phyloP scores from a whole-genome alignment of 2,888 invertebrate species.

The Saturnia japonica region DNA sequence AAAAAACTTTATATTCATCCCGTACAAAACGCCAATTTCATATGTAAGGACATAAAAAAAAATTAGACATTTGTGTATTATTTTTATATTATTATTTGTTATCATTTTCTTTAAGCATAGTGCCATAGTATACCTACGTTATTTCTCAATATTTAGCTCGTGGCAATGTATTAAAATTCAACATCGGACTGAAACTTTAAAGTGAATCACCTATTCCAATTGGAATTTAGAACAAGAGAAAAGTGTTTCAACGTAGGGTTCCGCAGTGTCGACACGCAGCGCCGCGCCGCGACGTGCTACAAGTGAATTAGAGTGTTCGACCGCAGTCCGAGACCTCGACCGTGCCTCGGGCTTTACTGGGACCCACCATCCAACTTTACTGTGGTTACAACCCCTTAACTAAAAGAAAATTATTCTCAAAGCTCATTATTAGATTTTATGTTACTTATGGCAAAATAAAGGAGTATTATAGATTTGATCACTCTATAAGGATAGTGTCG shows the following conservation, averaged over 20 bases:
- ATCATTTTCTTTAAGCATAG: too few species aligned
- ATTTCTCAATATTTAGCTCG: constrained; percentile 19
- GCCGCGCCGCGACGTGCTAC: constrained; percentile 18
- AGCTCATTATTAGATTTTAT: constrained; percentile 28
- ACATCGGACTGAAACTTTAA: constrained; percentile 73
- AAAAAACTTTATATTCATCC: too few species aligned
- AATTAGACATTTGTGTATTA: too few species aligned
- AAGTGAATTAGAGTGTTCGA: constrained; percentile 70
- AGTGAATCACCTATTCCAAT: constrained; percentile 72
- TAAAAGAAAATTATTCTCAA: constrained; percentile 37
- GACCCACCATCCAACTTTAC: constrained; percentile 43
- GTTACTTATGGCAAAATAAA: neutral
- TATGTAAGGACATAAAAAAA: too few species aligned
- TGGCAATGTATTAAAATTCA: constrained; percentile 35
- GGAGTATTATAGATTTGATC: neutral
- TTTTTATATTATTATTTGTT: too few species aligned
- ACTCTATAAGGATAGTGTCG: neutral
- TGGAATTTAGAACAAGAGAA: constrained; percentile 74
- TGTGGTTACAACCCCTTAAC: constrained; percentile 41
- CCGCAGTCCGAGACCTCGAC: constrained; percentile 57
- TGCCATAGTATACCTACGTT: neutral
- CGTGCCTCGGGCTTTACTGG: constrained; percentile 54
- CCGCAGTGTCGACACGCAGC: constrained; percentile 32
- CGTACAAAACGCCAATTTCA: too few species aligned
- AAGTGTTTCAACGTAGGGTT: constrained; percentile 54